These are phyloP conservation scores for Stichodactyla mertensii DNA, from an alignment of 64 coral and sea anemone genomes.

Conservation along the genomic window DNA sequence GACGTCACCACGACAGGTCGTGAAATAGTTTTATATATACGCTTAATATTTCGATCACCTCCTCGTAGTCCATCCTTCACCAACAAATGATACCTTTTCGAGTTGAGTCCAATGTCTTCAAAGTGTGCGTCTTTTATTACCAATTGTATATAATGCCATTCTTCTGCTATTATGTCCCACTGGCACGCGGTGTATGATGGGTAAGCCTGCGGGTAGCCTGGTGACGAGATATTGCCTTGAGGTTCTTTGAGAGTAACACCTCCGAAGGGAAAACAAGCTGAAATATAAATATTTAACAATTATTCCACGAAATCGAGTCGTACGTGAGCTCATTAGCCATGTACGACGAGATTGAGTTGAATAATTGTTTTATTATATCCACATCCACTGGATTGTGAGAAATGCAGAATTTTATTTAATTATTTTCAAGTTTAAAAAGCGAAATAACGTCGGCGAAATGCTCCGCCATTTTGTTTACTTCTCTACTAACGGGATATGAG, in stretches of 20 bases:
- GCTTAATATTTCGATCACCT: not conserved
- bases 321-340: too few relatives aligned
- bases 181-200: not conserved
- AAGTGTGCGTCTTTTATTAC: not conserved
- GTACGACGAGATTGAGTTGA: too few relatives aligned
- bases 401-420: too few relatives aligned
- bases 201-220: constrained; percentile 1
- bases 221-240: not conserved
- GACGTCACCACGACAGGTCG: not conserved
- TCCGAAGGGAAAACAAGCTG: not conserved
- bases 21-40: not conserved
- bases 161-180: not conserved
- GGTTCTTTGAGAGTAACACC: not conserved
- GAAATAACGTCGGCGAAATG: too few relatives aligned
- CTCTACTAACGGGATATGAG: too few relatives aligned
- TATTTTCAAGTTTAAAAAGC: too few relatives aligned
- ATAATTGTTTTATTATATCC: too few relatives aligned
- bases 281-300: not conserved
- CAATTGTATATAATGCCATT: not conserved
- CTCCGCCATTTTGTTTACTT: too few relatives aligned
- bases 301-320: too few relatives aligned
- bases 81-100: not conserved
- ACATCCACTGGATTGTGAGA: too few relatives aligned
- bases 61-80: not conserved
- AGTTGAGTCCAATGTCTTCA: not conserved